Percentiles rank a stretch among this genome's conserved stretches.
phyloP scores from a whole-genome alignment of 2,797 vertebrate species.

The Rachycentron canadum region DNA sequence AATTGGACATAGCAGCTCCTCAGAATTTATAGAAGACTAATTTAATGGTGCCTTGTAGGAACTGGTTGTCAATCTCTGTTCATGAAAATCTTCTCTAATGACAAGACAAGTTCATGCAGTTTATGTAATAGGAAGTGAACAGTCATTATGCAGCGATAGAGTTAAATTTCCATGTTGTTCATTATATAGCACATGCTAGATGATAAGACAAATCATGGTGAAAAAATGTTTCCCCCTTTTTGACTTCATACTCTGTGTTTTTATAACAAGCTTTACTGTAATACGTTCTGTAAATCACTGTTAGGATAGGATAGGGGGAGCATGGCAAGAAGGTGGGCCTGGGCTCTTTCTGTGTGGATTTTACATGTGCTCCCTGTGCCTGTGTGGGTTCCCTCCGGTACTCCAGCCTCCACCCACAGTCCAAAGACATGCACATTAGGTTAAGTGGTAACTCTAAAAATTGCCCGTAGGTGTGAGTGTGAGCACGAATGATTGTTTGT shows the following conservation, averaged over 20 bases:
- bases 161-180: not conserved
- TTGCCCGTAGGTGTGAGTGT: too few species aligned
- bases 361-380: too few species aligned
- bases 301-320: not conserved
- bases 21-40: conserved; percentile 20
- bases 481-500: too few species aligned
- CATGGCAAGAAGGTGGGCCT: too few species aligned
- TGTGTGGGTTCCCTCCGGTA: too few species aligned
- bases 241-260: not conserved
- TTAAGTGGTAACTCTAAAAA: too few species aligned
- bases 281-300: conserved; percentile 5
- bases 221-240: not conserved
- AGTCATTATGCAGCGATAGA: not conserved
- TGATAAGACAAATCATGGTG: not conserved
- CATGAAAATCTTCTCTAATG: not conserved
- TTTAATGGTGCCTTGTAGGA: conserved; percentile 17
- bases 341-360: too few species aligned
- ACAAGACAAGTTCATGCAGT: conserved; percentile 6
- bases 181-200: not conserved
- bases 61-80: conserved; percentile 6
- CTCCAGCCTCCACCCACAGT: too few species aligned
- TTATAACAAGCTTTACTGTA: not conserved
- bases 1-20: conserved; percentile 33
- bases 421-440: too few species aligned
- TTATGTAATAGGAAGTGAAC: not conserved